Evolutionary conservation across 2,888 invertebrate species (phyloP).

Genomic region (Thera britannica): DNA sequence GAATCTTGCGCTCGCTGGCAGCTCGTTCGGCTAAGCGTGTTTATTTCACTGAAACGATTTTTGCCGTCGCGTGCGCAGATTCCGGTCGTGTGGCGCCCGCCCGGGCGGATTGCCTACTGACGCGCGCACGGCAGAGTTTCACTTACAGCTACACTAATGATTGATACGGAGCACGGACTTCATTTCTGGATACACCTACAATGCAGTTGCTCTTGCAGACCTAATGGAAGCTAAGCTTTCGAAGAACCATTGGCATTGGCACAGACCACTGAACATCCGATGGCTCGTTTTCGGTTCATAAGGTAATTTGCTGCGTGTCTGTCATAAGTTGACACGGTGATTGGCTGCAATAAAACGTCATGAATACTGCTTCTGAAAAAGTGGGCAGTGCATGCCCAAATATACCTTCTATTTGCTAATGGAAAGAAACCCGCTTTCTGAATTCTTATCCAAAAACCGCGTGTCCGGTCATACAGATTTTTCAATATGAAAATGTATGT

Average conservation of each 20-base stretch:
- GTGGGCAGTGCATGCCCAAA: neutral
- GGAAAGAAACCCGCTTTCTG: too few relatives aligned
- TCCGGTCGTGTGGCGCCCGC: constrained; percentile 84
- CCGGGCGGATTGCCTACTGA: constrained; percentile 84
- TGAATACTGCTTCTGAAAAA: neutral
- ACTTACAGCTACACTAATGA: constrained; percentile 20
- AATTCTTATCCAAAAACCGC: too few relatives aligned
- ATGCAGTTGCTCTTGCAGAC: constrained; percentile 5
- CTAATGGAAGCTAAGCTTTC: constrained; percentile 13
- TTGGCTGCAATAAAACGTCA: neutral
- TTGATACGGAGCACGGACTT: constrained; percentile 38
- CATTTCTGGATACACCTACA: constrained; percentile 30
- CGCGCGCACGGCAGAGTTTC: constrained; percentile 38
- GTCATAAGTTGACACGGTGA: neutral
- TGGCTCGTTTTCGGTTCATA: neutral
- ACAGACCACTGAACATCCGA: neutral
- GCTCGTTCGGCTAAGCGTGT: constrained; percentile 67
- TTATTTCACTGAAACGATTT: constrained; percentile 77
- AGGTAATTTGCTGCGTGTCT: neutral
- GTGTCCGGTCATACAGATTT: too few relatives aligned
- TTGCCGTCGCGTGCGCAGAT: constrained; percentile 79
- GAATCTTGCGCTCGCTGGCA: constrained; percentile 79
- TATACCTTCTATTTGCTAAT: neutral
- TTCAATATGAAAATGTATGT: too few relatives aligned
- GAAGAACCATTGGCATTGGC: neutral